Percentiles rank a stretch among this genome's conserved stretches.
These are phyloP conservation scores for Apistogramma diplotaenia DNA, from an alignment of 2,113 vertebrate genomes.

Conservation along the genomic window DNA sequence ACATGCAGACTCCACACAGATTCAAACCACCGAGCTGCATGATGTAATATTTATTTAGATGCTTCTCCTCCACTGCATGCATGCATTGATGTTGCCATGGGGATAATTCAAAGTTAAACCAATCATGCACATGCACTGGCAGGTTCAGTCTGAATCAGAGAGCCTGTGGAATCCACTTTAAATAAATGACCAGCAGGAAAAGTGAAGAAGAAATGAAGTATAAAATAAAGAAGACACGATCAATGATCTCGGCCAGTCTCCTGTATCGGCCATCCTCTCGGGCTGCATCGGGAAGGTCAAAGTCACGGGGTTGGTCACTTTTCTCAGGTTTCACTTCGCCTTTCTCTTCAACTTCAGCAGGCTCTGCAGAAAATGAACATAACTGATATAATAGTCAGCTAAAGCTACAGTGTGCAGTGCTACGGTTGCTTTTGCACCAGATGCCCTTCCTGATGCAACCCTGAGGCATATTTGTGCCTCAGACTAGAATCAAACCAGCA, in stretches of 20 bases:
- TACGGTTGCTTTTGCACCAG: too few relatives aligned
- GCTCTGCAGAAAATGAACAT: slow-evolving; percentile 2
- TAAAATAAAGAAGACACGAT: slow-evolving; percentile 8
- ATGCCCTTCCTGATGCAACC: too few relatives aligned
- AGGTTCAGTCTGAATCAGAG: not conserved
- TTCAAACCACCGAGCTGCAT: too few relatives aligned
- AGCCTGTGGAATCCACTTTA: not conserved
- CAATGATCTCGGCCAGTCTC: slow-evolving; percentile 6
- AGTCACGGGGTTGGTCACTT: rapidly evolving
- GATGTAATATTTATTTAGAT: not conserved
- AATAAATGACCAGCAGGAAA: not conserved
- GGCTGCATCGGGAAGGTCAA: slow-evolving; percentile 7
- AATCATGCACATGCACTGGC: not conserved
- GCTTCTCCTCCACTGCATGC: not conserved
- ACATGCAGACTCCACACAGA: too few relatives aligned
- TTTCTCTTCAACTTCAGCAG: not conserved
- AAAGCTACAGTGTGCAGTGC: too few relatives aligned
- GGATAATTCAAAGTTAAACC: not conserved
- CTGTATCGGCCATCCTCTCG: not conserved
- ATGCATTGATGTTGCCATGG: rapidly evolving
- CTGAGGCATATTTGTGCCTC: too few relatives aligned
- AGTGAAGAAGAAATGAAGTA: not conserved
- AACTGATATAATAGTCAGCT: not conserved
- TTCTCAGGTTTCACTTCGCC: not conserved
- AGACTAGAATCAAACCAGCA: too few relatives aligned